A percentile compares a stretch with the other conserved stretches of the same genome.
These are phyloP conservation scores for Oasisia sp. DNA, from an alignment of 2,888 invertebrate species.

Conservation along the genomic window DNA sequence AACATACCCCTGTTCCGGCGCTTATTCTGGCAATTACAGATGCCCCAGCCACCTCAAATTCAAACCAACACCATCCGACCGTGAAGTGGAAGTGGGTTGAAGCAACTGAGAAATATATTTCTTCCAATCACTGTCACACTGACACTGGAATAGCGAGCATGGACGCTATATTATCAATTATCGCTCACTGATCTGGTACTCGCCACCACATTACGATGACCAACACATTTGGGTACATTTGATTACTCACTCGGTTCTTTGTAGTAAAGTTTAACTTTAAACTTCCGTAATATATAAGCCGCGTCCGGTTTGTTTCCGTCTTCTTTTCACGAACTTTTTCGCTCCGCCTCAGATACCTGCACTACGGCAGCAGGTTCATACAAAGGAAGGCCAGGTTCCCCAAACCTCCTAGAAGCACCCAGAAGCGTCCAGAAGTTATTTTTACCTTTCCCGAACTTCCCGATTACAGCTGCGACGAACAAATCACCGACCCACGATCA, in stretches of 20 bases:
- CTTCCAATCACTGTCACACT: neutral
- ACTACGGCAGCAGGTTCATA: neutral
- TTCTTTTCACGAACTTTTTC: neutral
- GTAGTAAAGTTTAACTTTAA: neutral
- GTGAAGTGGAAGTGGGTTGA: no score
- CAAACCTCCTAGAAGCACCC: neutral
- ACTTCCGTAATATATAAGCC: neutral
- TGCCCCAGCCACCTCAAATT: no score
- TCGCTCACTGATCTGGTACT: neutral
- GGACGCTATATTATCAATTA: neutral
- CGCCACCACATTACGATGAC: neutral
- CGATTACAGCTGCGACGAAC: slow-evolving; percentile 9
- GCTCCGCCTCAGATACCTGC: neutral
- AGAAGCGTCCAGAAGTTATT: neutral
- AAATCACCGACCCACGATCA: neutral
- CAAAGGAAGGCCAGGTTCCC: neutral
- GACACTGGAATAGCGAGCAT: neutral
- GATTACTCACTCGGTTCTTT: neutral
- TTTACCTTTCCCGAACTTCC: neutral
- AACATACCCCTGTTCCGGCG: no score
- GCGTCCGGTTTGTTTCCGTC: neutral
- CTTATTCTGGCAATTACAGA: no score
- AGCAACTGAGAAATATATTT: no score
- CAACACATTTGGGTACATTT: neutral
- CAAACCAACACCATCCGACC: no score